Evolutionary conservation across 1,140 invertebrate genomes (phyloP), one percentile per base, ranked within the genome.

Genomic region (Eriocheir sinensis): DNA sequence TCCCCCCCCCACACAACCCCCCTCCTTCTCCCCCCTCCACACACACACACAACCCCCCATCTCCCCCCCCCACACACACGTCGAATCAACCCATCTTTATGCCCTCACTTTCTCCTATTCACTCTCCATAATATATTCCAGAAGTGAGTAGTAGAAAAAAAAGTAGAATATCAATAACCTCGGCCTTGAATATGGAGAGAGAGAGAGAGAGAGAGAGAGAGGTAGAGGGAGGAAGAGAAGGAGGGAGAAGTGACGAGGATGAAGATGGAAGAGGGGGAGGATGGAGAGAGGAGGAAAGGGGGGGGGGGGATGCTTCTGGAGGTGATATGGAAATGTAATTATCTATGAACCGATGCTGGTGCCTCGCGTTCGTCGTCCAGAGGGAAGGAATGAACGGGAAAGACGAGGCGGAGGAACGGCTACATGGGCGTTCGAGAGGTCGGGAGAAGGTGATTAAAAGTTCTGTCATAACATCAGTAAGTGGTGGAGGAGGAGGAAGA

Each of bases 261-360:
- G n/a, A n/a, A n/a, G n/a, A n/a, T n/a, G n/a, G n/a, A n/a, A n/a
- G n/a, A n/a, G n/a, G n/a, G n/a, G n/a, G n/a, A n/a, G n/a, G n/a
- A n/a, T n/a, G n/a, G n/a, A 72, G 21, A 3, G 60, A 3, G 60
- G 60, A 21, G 6, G 60, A 72, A 0, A 72, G 15, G 44, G 44
- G 44, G 15, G 15, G 4, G 2, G 60, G 3, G 60, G 27, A n/a
- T 72, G 60, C 60, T 72, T 72, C 60, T n/a, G 60, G 60, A 1
- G 60, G 1, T 72, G 60, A 72, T 72, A 72, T 72, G 60, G 60
- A n/a, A 72, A 72, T 72, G 60, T 72, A 72, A 72, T 72, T 72
- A 72, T 72, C 60, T 21, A 4, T 72, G 60, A 72, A 72, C 27
- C 60, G 60, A n/a, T 4, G 60, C 12, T 72, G 60, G 21, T n/a